Percentiles rank a stretch among this genome's conserved stretches.
Conservation (phyloP, 2,888 invertebrate genomes). For the Cerastoderma edule region DNA sequence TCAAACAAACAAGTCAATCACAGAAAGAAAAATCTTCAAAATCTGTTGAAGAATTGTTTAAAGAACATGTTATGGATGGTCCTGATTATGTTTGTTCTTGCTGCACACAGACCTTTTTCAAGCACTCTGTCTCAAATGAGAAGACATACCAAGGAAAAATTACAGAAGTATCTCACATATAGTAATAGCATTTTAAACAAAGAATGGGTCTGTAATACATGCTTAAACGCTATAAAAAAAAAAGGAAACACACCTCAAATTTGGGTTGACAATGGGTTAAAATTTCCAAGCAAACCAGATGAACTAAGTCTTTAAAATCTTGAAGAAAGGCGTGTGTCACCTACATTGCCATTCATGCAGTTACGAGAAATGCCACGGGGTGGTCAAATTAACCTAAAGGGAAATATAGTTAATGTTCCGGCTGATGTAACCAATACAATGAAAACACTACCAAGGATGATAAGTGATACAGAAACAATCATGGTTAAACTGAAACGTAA, state of each 20-base stretch:
- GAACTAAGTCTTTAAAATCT: not conserved
- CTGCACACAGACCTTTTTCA: no score
- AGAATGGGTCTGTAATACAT: not conserved
- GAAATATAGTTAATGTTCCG: constrained; percentile 59
- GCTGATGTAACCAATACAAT: constrained; percentile 57
- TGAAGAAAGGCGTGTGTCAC: not conserved
- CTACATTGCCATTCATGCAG: not conserved
- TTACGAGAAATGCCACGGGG: not conserved
- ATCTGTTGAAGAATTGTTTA: no score
- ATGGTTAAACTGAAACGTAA: constrained; percentile 56
- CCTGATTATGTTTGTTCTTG: no score
- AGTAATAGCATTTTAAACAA: not conserved
- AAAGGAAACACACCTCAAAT: not conserved
- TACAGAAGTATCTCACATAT: not conserved
- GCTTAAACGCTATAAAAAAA: not conserved
- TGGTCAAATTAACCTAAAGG: constrained; percentile 16
- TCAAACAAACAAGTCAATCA: no score
- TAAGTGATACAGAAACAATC: constrained; percentile 51
- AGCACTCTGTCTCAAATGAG: no score
- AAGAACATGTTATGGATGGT: no score
- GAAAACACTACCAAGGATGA: constrained; percentile 47
- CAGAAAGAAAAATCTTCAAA: no score
- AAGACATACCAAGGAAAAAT: no score
- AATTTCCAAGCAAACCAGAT: not conserved
- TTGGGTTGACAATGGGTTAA: not conserved